phyloP scores from a whole-genome alignment of 1,140 invertebrate genomes.

The Drosophila littoralis region DNA sequence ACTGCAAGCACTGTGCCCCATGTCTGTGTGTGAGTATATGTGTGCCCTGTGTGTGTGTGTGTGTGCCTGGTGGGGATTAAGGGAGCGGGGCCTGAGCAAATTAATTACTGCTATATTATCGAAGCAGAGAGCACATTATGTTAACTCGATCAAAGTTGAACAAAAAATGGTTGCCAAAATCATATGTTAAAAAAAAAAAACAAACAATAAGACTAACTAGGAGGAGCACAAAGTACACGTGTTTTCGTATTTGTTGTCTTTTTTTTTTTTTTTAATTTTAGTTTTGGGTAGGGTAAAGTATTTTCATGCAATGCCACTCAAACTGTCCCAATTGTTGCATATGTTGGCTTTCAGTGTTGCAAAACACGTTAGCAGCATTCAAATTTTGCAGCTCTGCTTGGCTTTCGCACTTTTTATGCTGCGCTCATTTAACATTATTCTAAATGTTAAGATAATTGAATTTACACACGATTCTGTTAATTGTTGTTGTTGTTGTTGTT shows the following conservation, averaged over 20 bases:
- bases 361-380: neutral
- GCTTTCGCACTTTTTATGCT: neutral
- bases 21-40: slow-evolving; percentile 24
- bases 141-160: neutral
- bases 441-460: slow-evolving; percentile 9
- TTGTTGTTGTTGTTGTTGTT: slow-evolving; percentile 10
- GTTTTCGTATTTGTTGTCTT: neutral
- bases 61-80: slow-evolving; percentile 11
- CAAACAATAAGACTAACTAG: too few species aligned
- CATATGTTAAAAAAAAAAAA: too few species aligned
- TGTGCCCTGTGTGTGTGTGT: slow-evolving; percentile 11
- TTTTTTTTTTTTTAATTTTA: neutral
- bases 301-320: too few species aligned
- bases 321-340: neutral
- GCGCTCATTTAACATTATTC: too few species aligned
- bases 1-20: slow-evolving; percentile 69
- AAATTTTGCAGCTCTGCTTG: neutral
- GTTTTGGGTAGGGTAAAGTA: neutral
- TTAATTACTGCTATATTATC: neutral
- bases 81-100: slow-evolving; percentile 4
- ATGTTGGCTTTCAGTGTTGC: neutral
- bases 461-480: slow-evolving; percentile 18
- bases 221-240: slow-evolving; percentile 2
- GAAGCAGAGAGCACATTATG: neutral
- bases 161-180: too few species aligned